Percentiles rank a stretch among this genome's conserved stretches.
Evolutionary conservation across 2,113 vertebrate species (phyloP).

Genomic region (Tinamus guttatus): DNA sequence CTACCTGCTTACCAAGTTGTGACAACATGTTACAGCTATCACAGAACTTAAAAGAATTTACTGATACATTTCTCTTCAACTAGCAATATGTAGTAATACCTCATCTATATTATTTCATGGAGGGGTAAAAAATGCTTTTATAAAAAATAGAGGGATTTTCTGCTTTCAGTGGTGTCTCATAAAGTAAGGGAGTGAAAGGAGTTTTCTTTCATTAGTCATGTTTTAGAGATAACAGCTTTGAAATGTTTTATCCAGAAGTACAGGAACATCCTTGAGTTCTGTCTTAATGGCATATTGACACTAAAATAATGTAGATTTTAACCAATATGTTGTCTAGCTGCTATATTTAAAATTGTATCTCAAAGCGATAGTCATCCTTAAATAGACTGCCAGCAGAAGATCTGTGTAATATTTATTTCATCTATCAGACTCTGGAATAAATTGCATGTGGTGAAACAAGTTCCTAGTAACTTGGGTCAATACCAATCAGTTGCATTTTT

Average conservation of each 20-base stretch:
- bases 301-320: neutral
- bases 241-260: neutral
- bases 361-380: neutral
- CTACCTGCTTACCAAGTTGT: neutral
- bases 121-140: slow-evolving; percentile 12
- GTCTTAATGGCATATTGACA: neutral
- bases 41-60: neutral
- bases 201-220: neutral
- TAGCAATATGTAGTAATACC: neutral
- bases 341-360: neutral
- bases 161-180: slow-evolving; percentile 31
- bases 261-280: neutral
- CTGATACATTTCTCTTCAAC: neutral
- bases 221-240: neutral
- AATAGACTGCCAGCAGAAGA: neutral
- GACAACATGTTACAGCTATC: neutral
- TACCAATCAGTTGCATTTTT: accelerated
- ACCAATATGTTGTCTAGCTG: neutral
- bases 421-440: neutral
- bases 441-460: neutral
- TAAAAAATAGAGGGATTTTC: slow-evolving; percentile 45
- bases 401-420: accelerated
- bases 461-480: neutral
- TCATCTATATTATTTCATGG: slow-evolving; percentile 25
- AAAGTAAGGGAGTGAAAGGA: neutral